Evolutionary conservation across 2,113 vertebrate genomes (phyloP), one percentile per base, ranked within the genome.

Genomic region (Tupaia tana): DNA sequence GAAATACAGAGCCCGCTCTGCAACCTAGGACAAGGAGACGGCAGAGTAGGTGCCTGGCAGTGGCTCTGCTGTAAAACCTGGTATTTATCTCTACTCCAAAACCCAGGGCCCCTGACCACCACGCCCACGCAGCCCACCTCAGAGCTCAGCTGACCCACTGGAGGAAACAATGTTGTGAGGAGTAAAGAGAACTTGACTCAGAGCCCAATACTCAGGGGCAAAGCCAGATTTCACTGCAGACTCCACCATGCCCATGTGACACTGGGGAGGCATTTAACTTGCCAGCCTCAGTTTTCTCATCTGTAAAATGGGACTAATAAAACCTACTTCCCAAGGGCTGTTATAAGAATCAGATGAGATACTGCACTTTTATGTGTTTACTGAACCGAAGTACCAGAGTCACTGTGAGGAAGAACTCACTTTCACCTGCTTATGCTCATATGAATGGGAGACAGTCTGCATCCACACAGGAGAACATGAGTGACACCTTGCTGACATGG

Each of bases 1-100:
- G 99, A 99, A 99, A 97, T 99, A 99, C 98, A 99, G 98, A 96
- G 99, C 99, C 98, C 99, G 98, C 98, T 99, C 99, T 95, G 99
- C 99, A 97, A 99, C 99, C 99, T 99, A 89, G 54, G 27, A 15
- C 58, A 58, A 70, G 56, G 2, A 18, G 16, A 54, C 6, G 18
- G 73, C 29, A 34, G 9, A 54, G 64, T 73, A 82, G 70, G 16
- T 0, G 2, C n/a, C 52, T n/a, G 11, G 84, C 16, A n/a, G 63
- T 13, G 75, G 20, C 81, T 54, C 56, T 70, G 25, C 24, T 19
- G 20, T 34, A 8, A 56, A 25, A 63, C 27, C 43, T n/a, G 11
- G 20, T 20, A 14, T 9, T 31, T 52, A 22, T 16, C 24, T 24
- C 43, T 34, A 9, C 12, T 24, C 86, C 8, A 9, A 81, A 20